Percentiles rank a stretch among this genome's conserved stretches.
phyloP scores from a whole-genome alignment of 1,140 invertebrate species.

The Nixonia krombeini region DNA sequence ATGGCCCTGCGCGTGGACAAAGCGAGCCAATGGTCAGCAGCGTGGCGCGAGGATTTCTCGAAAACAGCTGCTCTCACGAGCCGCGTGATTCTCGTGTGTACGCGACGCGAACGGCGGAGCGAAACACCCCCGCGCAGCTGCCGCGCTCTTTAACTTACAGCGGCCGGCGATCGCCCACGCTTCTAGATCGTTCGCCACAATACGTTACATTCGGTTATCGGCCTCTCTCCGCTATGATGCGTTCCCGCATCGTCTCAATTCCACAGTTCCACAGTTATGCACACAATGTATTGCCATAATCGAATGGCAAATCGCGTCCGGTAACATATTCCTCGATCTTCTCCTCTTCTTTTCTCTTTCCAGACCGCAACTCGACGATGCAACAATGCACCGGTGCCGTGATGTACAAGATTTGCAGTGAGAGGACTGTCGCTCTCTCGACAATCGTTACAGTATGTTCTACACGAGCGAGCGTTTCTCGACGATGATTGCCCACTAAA shows the following conservation, averaged over 20 bases:
- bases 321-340: too few relatives aligned
- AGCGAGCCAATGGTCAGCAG: constrained; percentile 55
- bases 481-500: too few relatives aligned
- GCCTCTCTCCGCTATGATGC: constrained; percentile 51
- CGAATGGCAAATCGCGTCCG: constrained; percentile 32
- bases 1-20: constrained; percentile 54
- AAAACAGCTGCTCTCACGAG: constrained; percentile 23
- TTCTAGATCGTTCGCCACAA: constrained; percentile 30
- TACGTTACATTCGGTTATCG: constrained; percentile 22
- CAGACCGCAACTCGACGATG: too few relatives aligned
- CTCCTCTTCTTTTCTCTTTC: too few relatives aligned
- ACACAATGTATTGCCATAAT: constrained; percentile 39
- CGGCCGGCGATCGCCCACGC: constrained; percentile 55
- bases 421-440: too few relatives aligned
- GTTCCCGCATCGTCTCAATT: constrained; percentile 32
- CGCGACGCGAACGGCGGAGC: constrained; percentile 8
- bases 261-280: constrained; percentile 38
- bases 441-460: too few relatives aligned
- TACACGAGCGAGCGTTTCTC: too few relatives aligned
- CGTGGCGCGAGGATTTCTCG: constrained; percentile 4
- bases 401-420: too few relatives aligned
- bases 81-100: constrained; percentile 8
- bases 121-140: constrained; percentile 39
- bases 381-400: too few relatives aligned
- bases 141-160: constrained; percentile 40